phyloP scores from a whole-genome alignment of 2,888 invertebrate species.

The Nipponacmea schrenckii region DNA sequence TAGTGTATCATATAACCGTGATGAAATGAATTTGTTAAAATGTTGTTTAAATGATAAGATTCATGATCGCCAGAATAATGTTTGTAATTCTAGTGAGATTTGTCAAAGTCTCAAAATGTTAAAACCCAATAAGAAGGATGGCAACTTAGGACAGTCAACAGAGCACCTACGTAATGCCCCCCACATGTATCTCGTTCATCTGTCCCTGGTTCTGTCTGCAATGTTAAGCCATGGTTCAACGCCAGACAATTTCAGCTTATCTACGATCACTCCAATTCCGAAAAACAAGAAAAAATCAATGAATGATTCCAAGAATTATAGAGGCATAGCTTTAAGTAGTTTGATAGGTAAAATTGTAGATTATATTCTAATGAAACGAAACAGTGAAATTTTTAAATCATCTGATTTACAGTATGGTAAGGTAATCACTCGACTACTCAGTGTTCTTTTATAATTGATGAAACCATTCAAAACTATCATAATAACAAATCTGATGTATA shows the following conservation, averaged over 20 bases:
- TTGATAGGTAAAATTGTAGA: not conserved
- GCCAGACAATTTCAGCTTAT: not conserved
- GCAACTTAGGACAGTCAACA: too few relatives aligned
- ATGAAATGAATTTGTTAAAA: too few relatives aligned
- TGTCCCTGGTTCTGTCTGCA: not conserved
- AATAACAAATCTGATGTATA: conserved; percentile 1
- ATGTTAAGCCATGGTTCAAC: not conserved
- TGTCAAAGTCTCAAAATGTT: too few relatives aligned
- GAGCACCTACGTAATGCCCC: not conserved
- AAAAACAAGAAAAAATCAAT: not conserved
- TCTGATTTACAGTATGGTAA: not conserved
- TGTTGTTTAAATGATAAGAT: too few relatives aligned
- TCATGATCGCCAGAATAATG: too few relatives aligned
- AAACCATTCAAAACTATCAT: not conserved
- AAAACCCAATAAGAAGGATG: too few relatives aligned
- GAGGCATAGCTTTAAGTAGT: not conserved
- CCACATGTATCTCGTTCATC: not conserved
- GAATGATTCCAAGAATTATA: not conserved
- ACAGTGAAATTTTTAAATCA: not conserved
- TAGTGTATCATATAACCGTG: too few relatives aligned
- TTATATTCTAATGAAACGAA: not conserved
- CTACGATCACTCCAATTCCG: conserved; percentile 1
- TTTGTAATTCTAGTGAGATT: too few relatives aligned
- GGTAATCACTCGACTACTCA: not conserved
- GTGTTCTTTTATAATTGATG: too few relatives aligned